phyloP scores from a whole-genome alignment of 2,888 invertebrate species.

The Magallana nippona region DNA sequence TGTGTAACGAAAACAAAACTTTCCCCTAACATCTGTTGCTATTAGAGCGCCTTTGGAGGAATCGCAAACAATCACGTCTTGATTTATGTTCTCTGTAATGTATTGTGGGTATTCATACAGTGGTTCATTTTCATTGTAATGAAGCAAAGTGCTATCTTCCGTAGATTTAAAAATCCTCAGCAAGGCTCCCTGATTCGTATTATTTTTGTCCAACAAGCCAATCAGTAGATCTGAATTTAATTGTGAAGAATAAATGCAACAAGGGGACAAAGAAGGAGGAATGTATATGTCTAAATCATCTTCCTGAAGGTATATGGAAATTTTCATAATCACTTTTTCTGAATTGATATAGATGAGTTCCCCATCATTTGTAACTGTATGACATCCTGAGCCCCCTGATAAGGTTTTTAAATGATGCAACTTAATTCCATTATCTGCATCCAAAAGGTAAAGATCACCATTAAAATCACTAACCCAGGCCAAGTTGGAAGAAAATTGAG shows the following conservation, averaged over 20 bases:
- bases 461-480: constrained; percentile 15
- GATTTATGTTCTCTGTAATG: background rate
- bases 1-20: background rate
- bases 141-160: background rate
- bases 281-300: background rate
- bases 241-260: background rate
- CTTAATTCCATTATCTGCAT: background rate
- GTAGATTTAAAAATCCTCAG: background rate
- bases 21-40: background rate
- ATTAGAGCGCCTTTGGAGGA: background rate
- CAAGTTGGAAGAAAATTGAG: background rate
- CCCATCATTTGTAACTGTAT: background rate
- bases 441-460: background rate
- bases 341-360: background rate
- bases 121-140: background rate
- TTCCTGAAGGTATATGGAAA: background rate
- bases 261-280: background rate
- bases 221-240: background rate
- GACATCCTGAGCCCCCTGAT: background rate
- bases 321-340: background rate
- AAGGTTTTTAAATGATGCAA: background rate
- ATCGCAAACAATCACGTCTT: background rate
- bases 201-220: background rate
- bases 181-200: background rate
- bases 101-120: background rate